phyloP scores from a whole-genome alignment of 2,113 vertebrate species.

The Dicerorhinus sumatrensis region DNA sequence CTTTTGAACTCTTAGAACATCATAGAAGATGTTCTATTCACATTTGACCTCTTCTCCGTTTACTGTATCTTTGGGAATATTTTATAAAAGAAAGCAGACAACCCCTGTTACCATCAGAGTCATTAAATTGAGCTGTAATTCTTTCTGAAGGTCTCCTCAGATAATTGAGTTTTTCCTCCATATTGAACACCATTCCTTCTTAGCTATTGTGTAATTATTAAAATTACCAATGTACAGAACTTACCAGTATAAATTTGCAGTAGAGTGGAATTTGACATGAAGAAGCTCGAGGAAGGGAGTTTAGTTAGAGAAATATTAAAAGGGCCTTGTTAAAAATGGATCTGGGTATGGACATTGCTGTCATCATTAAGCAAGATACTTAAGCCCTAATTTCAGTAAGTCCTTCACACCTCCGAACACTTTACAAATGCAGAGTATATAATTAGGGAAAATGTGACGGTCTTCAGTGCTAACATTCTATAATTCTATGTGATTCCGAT shows the following conservation, averaged over 20 bases:
- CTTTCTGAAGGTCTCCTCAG: not conserved
- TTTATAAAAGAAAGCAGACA: constrained; percentile 31
- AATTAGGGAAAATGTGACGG: not conserved
- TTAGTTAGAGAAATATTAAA: not conserved
- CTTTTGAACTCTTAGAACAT: constrained; percentile 24
- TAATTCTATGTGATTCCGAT: not conserved
- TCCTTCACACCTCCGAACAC: not conserved
- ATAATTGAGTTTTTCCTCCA: not conserved
- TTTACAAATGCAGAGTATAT: not conserved
- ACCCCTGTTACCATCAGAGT: not conserved
- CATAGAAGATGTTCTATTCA: not conserved
- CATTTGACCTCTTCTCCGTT: not conserved
- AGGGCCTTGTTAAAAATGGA: not conserved
- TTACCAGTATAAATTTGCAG: not conserved
- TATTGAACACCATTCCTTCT: not conserved
- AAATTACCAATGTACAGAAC: not conserved
- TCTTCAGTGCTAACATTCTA: not conserved
- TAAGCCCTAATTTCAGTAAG: not conserved
- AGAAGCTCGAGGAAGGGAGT: not conserved
- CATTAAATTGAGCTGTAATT: not conserved
- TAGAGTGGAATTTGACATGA: not conserved
- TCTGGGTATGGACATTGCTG: not conserved
- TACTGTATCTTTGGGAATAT: not conserved
- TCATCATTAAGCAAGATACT: not conserved
- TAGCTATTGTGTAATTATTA: not conserved